A percentile compares a stretch with the other conserved stretches of the same genome.
Conservation (phyloP, 1,140 invertebrate species). For the Macrobrachium rosenbergii region DNA sequence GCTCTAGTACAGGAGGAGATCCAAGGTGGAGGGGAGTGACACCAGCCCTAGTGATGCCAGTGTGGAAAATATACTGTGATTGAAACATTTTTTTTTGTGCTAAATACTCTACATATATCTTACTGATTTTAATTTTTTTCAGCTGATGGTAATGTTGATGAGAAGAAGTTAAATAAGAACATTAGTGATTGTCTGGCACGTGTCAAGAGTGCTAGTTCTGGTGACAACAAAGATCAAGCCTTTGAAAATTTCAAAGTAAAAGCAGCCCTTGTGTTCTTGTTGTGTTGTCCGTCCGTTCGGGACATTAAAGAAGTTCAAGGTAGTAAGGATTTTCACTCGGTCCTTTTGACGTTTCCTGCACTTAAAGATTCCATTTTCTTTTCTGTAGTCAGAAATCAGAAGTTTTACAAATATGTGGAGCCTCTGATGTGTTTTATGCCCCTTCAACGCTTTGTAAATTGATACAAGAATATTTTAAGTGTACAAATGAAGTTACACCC, state of each 20-base stretch:
- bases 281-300: conserved; percentile 29
- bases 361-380: conserved; percentile 32
- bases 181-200: conserved; percentile 31
- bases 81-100: no score
- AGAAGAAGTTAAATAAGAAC: conserved; percentile 33
- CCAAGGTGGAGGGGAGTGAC: no score
- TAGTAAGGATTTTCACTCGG: conserved; percentile 22
- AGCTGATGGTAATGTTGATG: conserved; percentile 23
- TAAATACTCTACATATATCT: no score
- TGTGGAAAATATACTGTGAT: no score
- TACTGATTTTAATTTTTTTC: conserved; percentile 3
- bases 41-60: no score
- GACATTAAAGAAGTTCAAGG: conserved; percentile 9
- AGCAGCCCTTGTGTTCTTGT: conserved; percentile 24
- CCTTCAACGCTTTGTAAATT: conserved; percentile 1
- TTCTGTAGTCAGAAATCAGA: conserved; percentile 40
- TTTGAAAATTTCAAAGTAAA: conserved; percentile 29
- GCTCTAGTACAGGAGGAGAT: no score
- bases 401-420: conserved; percentile 18
- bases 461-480: conserved; percentile 18
- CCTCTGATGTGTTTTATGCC: conserved; percentile 39
- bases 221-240: not conserved
- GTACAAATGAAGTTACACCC: conserved; percentile 34
- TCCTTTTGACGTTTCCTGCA: conserved; percentile 25
- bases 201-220: conserved; percentile 17